Base-by-base conservation (phyloP, 2,797 vertebrate species). In the Pogoniulus pusillus region DNA sequence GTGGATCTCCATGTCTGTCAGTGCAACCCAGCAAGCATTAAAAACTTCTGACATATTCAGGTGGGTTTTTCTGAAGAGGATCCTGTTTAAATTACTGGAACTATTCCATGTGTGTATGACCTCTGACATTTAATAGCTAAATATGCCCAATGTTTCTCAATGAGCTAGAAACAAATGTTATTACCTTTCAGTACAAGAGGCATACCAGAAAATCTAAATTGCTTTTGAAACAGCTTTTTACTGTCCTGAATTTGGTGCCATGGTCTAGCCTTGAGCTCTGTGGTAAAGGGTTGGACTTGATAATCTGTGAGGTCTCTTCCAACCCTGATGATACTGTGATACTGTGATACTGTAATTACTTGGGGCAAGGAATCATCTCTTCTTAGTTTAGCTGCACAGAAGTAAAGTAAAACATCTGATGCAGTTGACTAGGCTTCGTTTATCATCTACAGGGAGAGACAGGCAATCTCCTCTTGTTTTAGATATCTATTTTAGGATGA, bases 401-500 rank as follows among this genome's bases (percentile, higher is more conserved):
- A 78, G 62, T 91, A 79, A 75, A 75, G n/a, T 24, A 82, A 85
- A 93, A 77, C 12, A 76, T 63, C 39, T 55, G 71, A 82, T 16
- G 51, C 34, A 17, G 71, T 68, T 87, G 22, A 62, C 32, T 92
- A 45, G 26, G 24, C 4, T 91, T 17, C 30, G 32, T 88, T 91
- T 76, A 64, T 88, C 49, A 66, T 20, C 49, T 51, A 24, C 20
- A 79, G 29, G 16, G 39, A 87, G 66, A 91, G 70, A 70, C 13
- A 70, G 22, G 14, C 35, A 90, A 92, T 70, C 53, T 91, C 77
- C 26, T 90, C 60, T 88, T 84, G 57, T 41, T 94, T 64, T 74
- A 88, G 60, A 39, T 82, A 76, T 41, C 77, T 95, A n/a, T 87
- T 94, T 94, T 86, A 84, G 32, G 77, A 70, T 78, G 37, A 85